Percentiles rank a stretch among this genome's conserved stretches.
phyloP scores from a whole-genome alignment of 2,797 vertebrate genomes.

The Platalea minor region DNA sequence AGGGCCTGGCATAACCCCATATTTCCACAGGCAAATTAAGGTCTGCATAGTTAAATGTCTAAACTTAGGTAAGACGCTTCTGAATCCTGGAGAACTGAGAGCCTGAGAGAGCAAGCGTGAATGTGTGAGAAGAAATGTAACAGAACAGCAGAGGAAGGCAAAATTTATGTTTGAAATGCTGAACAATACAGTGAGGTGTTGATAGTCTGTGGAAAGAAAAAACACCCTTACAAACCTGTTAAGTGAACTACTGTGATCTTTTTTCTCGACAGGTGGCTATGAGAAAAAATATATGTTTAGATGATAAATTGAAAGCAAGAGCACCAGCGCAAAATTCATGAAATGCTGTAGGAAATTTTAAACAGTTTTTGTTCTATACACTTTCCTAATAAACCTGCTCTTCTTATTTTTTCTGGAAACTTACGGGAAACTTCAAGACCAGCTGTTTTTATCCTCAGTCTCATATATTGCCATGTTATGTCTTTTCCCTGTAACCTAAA shows the following conservation, averaged over 20 bases:
- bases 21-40: background rate
- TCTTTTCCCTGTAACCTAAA: background rate
- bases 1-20: background rate
- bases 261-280: conserved; percentile 4
- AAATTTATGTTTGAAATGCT: conserved; percentile 9
- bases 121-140: conserved; percentile 8
- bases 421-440: background rate
- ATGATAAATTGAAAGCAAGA: conserved; percentile 30
- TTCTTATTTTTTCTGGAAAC: background rate
- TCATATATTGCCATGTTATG: background rate
- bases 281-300: background rate
- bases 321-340: background rate
- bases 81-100: background rate
- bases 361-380: background rate
- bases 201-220: background rate
- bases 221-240: background rate
- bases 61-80: background rate
- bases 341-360: background rate
- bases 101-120: background rate
- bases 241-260: conserved; percentile 23
- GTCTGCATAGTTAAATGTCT: background rate
- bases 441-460: background rate
- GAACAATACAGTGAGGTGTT: conserved; percentile 12
- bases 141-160: background rate
- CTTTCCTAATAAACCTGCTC: background rate